These are phyloP conservation scores for Macrobrachium rosenbergii DNA, from an alignment of 1,140 invertebrate species.

Conservation along the genomic window DNA sequence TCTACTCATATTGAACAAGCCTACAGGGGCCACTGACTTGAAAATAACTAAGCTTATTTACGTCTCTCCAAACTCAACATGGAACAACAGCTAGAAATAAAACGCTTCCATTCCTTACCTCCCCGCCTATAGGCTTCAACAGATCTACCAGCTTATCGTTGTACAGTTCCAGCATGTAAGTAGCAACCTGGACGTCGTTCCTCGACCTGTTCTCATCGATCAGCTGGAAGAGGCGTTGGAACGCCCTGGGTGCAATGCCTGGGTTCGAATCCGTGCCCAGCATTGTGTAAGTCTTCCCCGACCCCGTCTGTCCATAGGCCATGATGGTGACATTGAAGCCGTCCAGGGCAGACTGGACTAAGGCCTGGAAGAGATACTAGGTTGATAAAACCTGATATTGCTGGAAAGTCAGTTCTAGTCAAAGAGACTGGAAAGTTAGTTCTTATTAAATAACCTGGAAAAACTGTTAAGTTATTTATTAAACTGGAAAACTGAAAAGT, in stretches of 20 bases:
- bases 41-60: no score
- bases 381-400: neutral
- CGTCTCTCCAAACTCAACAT: no score
- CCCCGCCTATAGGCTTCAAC: constrained; percentile 69
- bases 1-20: no score
- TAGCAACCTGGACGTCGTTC: constrained; percentile 77
- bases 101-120: constrained; percentile 40
- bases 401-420: neutral
- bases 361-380: constrained; percentile 35
- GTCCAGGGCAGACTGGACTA: constrained; percentile 68
- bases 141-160: constrained; percentile 82
- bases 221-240: constrained; percentile 86
- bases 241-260: constrained; percentile 88
- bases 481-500: no score
- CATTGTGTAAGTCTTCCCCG: constrained; percentile 94
- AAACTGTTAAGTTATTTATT: no score
- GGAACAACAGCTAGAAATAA: no score
- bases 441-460: no score
- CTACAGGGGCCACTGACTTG: no score
- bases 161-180: constrained; percentile 73
- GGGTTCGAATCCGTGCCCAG: constrained; percentile 75
- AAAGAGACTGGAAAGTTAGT: neutral
- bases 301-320: constrained; percentile 95
- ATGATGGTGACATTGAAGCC: constrained; percentile 93
- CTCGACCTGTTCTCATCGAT: constrained; percentile 77